Conservation (phyloP, 2,888 invertebrate genomes). For the Phymatocera aterrima region DNA sequence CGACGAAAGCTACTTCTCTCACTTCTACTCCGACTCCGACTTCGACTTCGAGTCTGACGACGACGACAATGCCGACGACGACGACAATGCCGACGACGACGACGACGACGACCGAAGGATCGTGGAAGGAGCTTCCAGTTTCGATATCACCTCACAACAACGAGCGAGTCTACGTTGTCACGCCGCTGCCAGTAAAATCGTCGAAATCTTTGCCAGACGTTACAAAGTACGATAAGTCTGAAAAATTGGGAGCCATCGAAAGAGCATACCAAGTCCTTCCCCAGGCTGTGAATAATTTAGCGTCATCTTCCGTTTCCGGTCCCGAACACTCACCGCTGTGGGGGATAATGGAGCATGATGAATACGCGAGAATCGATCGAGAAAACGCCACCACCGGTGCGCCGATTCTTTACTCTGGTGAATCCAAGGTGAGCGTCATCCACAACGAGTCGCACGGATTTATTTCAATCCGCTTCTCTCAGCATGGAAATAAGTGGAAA, state of each 20-base stretch:
- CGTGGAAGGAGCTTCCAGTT: conserved; percentile 83
- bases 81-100: conserved; percentile 69
- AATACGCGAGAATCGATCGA: conserved; percentile 56
- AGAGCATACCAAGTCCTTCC: conserved; percentile 71
- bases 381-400: conserved; percentile 40
- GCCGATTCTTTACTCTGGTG: conserved; percentile 76
- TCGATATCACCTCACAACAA: conserved; percentile 86
- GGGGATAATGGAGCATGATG: conserved; percentile 73
- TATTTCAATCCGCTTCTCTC: neutral
- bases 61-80: conserved; percentile 68
- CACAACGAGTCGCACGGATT: neutral
- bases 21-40: conserved; percentile 8
- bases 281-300: conserved; percentile 72
- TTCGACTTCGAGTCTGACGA: conserved; percentile 49
- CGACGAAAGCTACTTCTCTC: neutral
- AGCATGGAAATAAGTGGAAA: neutral
- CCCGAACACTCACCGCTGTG: conserved; percentile 68
- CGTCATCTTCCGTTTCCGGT: conserved; percentile 64
- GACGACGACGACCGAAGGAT: conserved; percentile 73
- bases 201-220: conserved; percentile 66
- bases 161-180: conserved; percentile 90
- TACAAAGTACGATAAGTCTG: conserved; percentile 68
- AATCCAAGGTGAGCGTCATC: conserved; percentile 78
- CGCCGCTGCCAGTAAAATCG: conserved; percentile 79
- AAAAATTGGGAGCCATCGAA: conserved; percentile 68